Conservation (phyloP, 2,113 vertebrate species). For the Xiphophorus hellerii region DNA sequence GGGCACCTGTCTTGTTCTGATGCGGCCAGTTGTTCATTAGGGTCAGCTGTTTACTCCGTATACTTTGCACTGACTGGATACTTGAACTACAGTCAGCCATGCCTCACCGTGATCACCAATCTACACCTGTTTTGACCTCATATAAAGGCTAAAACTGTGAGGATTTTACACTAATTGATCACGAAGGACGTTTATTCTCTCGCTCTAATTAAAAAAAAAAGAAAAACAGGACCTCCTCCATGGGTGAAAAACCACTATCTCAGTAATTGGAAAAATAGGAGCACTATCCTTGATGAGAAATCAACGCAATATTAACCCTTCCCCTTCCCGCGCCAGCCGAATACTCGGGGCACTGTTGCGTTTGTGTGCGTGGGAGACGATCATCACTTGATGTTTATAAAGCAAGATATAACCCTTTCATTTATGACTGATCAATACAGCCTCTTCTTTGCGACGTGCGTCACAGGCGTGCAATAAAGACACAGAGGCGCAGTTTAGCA, state of each 20-base stretch:
- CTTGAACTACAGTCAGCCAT: slow-evolving; percentile 29
- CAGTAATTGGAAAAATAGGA: slow-evolving; percentile 26
- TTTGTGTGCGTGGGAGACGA: background rate
- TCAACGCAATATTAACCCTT: background rate
- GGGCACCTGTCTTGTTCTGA: slow-evolving; percentile 49
- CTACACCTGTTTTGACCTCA: slow-evolving; percentile 53
- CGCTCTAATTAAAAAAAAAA: slow-evolving; percentile 6
- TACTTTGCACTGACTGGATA: slow-evolving; percentile 15
- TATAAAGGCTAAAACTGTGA: slow-evolving; percentile 33
- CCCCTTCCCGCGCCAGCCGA: background rate
- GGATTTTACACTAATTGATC: slow-evolving; percentile 41
- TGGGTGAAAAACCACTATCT: slow-evolving; percentile 24
- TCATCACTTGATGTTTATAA: slow-evolving; percentile 7
- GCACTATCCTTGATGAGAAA: slow-evolving; percentile 57
- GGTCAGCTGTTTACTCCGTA: slow-evolving; percentile 56
- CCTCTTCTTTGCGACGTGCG: slow-evolving; percentile 50
- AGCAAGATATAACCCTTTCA: background rate
- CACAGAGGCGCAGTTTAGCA: slow-evolving; percentile 48
- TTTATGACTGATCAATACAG: slow-evolving; percentile 29
- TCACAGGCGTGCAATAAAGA: slow-evolving; percentile 51
- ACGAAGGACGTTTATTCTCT: slow-evolving; percentile 8
- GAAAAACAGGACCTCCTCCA: slow-evolving; percentile 19
- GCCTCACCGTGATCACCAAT: slow-evolving; percentile 50
- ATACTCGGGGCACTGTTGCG: too few species aligned
- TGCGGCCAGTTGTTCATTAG: slow-evolving; percentile 60